Base-by-base conservation (phyloP, 2,888 invertebrate genomes). In the Conomelus anceps region DNA sequence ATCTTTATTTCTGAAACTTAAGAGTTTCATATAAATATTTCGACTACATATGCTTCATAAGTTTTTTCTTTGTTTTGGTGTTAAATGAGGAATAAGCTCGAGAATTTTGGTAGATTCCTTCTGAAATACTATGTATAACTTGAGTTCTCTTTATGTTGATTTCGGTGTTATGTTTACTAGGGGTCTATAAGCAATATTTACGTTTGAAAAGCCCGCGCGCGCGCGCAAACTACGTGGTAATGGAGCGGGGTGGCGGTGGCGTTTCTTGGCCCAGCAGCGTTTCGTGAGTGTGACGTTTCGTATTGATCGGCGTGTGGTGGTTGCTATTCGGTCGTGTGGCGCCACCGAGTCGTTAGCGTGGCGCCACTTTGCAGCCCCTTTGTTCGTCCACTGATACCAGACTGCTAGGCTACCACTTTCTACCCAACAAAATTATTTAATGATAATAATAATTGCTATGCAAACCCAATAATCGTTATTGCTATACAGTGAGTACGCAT, bases 271-370 rank as follows among this genome's bases (percentile, higher is more conserved):
- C 63, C 63, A 63, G 13, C 34, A n/a, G 34, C 63, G 63, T 63
- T 63, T 63, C 63, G 63, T 63, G 34, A 34, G 86, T 22, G 22
- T 86, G 87, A 24, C 22, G 87, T 87, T 22, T 22, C 34, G 22
- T 22, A 22, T 23, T 88, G 63, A 23, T 63, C 22, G 88, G 41
- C 23, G 22, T 22, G 86, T n/a, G 26, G 26, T 29, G 4, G 87
- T 13, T 29, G n/a, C n/a, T 3, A 41, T 41, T 88, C 89, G 89
- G 86, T 88, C 84, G 24, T n/a, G 22, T 85, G 89, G 89, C 89
- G 89, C 26, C 89, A 86, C 89, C 22, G 7, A 29, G 89, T 89
- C 89, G 89, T 26, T 22, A 17, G 63, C n/a, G 63, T 63, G 23
- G 23, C 86, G 23, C 86, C 86, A n/a, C n/a, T 23, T n/a, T 20